Evolutionary conservation across 2,113 vertebrate species (phyloP).

Genomic region (Psittacula cyanocephala): DNA sequence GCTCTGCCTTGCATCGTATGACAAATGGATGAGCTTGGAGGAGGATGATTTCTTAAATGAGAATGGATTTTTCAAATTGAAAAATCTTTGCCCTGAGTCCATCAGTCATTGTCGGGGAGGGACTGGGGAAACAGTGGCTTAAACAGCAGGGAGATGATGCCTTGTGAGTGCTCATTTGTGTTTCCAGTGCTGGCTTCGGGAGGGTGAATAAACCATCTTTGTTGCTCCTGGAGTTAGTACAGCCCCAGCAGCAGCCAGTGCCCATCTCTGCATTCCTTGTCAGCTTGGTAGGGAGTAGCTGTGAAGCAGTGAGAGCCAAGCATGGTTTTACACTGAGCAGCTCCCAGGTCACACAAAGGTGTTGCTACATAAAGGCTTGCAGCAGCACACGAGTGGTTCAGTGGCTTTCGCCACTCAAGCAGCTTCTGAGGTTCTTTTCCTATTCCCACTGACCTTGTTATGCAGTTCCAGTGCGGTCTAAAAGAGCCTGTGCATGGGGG

Average conservation of each 20-base stretch:
- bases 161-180: background rate
- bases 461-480: fast-evolving
- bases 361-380: background rate
- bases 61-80: conserved; percentile 1
- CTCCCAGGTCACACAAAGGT: background rate
- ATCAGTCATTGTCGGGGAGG: background rate
- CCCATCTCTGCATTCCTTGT: fast-evolving
- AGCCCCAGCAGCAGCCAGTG: background rate
- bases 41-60: background rate
- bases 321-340: background rate
- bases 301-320: background rate
- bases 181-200: background rate
- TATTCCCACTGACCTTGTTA: background rate
- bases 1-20: background rate
- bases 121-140: background rate
- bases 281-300: background rate
- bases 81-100: background rate
- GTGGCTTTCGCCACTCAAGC: background rate
- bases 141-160: background rate
- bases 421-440: background rate
- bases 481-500: background rate
- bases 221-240: background rate
- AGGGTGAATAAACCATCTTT: background rate
- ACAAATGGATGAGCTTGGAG: background rate
- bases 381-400: fast-evolving